phyloP scores from a whole-genome alignment of 1,140 invertebrate species.

The Diprion similis region DNA sequence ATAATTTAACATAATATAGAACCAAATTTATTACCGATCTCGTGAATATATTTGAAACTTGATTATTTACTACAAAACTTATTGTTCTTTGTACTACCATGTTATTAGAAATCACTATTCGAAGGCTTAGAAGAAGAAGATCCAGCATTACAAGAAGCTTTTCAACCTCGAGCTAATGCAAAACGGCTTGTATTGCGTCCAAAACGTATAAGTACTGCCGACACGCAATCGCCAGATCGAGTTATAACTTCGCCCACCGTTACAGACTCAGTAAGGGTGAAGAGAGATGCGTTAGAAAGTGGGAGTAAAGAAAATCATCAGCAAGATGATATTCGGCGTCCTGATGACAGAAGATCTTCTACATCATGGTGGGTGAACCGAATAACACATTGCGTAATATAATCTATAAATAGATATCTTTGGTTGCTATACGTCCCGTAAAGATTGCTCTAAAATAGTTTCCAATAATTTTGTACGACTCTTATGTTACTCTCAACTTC shows the following conservation, averaged over 20 bases:
- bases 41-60: too few relatives aligned
- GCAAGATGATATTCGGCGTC: constrained; percentile 30
- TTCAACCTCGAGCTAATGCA: constrained; percentile 68
- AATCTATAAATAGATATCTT: neutral
- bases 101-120: constrained; percentile 71
- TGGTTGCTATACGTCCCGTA: neutral
- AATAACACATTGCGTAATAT: neutral
- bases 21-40: neutral
- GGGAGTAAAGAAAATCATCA: constrained; percentile 49
- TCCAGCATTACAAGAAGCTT: constrained; percentile 67
- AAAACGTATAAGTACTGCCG: constrained; percentile 39
- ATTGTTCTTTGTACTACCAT: constrained; percentile 33
- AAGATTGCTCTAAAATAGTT: constrained; percentile 39
- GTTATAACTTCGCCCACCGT: constrained; percentile 28
- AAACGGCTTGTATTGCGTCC: constrained; percentile 68
- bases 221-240: constrained; percentile 28
- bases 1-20: neutral
- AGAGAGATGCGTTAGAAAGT: constrained; percentile 21
- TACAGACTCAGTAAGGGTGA: constrained; percentile 21
- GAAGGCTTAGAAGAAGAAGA: constrained; percentile 76
- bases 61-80: constrained; percentile 14
- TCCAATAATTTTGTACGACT: neutral
- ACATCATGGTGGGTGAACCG: constrained; percentile 11
- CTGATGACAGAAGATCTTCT: constrained; percentile 46
- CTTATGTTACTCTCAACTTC: neutral